These are phyloP conservation scores for Protula sp. DNA, from an alignment of 2,888 invertebrate species.

Conservation along the genomic window DNA sequence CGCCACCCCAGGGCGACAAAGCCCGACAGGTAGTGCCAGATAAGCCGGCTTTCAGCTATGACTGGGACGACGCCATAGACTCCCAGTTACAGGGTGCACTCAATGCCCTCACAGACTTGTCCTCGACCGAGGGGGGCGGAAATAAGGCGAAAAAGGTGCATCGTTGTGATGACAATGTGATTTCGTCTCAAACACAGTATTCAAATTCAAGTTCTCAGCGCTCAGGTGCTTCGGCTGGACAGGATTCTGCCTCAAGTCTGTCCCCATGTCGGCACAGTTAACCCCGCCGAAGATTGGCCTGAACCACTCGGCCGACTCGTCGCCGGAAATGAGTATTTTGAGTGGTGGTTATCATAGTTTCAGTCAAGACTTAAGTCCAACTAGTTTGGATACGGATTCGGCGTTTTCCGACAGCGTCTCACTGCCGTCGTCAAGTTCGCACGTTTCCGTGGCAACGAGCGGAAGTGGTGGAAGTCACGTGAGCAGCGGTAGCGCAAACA, in stretches of 20 bases:
- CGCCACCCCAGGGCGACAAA: neutral
- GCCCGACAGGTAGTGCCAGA: too few species aligned
- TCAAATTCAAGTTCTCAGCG: too few species aligned
- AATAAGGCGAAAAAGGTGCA: too few species aligned
- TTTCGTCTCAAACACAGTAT: too few species aligned
- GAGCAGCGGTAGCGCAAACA: neutral
- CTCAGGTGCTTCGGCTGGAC: too few species aligned
- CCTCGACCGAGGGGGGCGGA: too few species aligned
- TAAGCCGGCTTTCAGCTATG: neutral
- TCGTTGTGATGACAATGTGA: too few species aligned
- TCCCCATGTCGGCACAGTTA: too few species aligned
- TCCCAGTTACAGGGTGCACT: neutral
- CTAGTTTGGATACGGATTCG: neutral
- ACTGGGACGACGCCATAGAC: neutral
- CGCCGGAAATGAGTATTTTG: too few species aligned
- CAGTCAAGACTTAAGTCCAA: neutral
- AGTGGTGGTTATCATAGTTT: neutral
- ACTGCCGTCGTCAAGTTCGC: neutral
- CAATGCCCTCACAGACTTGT: neutral
- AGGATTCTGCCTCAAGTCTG: too few species aligned
- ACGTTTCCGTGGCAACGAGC: neutral
- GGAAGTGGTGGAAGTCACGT: neutral
- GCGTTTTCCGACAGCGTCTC: neutral
- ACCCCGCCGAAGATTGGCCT: too few species aligned
- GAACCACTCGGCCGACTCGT: too few species aligned